Evolutionary conservation across 2,797 vertebrate species (phyloP), one percentile per base, ranked within the genome.

Genomic region (Cichlasoma orientale): DNA sequence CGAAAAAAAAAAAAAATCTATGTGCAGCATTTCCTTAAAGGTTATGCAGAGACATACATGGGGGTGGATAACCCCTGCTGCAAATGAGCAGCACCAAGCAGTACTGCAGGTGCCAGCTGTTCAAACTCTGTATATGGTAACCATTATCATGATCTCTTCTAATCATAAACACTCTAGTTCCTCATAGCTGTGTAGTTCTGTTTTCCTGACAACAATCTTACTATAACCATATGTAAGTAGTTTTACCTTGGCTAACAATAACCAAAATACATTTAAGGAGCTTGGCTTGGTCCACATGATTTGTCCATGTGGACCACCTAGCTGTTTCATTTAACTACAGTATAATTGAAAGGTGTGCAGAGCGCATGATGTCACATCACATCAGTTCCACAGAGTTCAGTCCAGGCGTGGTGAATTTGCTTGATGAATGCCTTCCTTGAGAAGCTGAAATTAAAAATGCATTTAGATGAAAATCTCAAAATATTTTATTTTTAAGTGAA

Each of bases 21-120:
- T 36, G 56, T 54, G 54, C 31, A 80, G 52, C 29, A 21, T 4
- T 18, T 78, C 36, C 41, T 79, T 29, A 72, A 75, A 36, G 36
- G 36, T 74, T 75, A 55, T 77, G 56, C 44, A 74, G 68, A 4
- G 57, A 19, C 16, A 36, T 3, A 4, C 23, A n/a, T 8, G 13
- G 5, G 41, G 38, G 36, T 3, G 18, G 44, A 47, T 14, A 47
- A 13, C 16, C 18, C 16, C 16, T 50, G 47, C 18, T 50, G 47
- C 47, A 50, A 50, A 50, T 8, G 18, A 18, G 6, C 47, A 50
- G 47, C 16, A 50, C 2, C 18, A 19, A 50, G 16, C 47, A 50
- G 47, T 19, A 6, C 18, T 50, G 47, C 16, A 1, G 14, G 44
- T 16, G 4, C 19, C 18, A 50, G 3, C 18, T 18, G 16, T 50